Evolutionary conservation across 1,140 invertebrate genomes (phyloP), one percentile per base, ranked within the genome.

Genomic region (Cotesia vestalis): DNA sequence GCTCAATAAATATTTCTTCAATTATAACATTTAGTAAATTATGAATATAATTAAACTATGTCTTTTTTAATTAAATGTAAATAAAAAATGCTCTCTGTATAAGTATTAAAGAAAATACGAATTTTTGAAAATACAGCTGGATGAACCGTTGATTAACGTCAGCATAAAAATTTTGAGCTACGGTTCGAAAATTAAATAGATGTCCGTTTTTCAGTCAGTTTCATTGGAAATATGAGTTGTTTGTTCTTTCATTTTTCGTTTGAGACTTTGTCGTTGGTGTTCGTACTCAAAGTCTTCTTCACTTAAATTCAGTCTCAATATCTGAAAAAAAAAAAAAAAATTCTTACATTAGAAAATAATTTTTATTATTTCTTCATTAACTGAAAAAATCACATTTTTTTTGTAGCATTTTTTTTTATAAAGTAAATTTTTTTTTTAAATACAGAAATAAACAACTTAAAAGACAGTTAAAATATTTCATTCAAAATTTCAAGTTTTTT

Each of bases 231-330:
- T 76, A 63, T 73, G 71, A 27, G 75, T 70, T 61, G 74, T 69
- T 73, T 81, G 80, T 72, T 83, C 80, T 52, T 83, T 83, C 38
- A 79, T 69, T 73, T 81, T 83, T 53, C 76, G 60, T 60, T 81
- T 85, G 12, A 84, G 76, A 11, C 82, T 79, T 75, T 94, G 93
- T 63, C 90, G 86, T 78, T 93, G 91, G 85, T 96, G 94, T 81
- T 96, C 94, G 72, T 92, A 90, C 85, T 94, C 90, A 80, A 96
- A 94, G 86, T 96, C 94, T 78, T 94, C 91, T 80, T 95, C 94
- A 5, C 90, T 93, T 71, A 96, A 85, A 78, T 91, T 92, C 27
- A 95, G 83, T 77, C 87, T 89, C 53, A 86, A 80, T 72, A 90
- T 86, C 89, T 90, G 80, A 79, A 5, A 68, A 63, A 6, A 34